Conservation (phyloP, 2,888 invertebrate species). For the Sinohyriopsis cumingii region DNA sequence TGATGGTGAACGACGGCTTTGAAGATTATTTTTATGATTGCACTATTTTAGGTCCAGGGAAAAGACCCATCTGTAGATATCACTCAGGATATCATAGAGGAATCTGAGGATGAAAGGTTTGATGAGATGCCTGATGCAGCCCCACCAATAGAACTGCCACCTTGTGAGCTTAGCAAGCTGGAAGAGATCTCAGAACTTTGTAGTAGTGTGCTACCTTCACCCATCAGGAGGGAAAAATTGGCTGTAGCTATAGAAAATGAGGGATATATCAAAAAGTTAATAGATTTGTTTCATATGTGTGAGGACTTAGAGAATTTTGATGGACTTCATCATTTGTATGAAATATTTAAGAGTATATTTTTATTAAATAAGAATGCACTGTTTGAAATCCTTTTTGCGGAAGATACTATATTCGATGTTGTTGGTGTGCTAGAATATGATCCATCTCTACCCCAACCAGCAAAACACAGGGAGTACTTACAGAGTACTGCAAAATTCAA, state of each 20-base stretch:
- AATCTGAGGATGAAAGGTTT: constrained; percentile 87
- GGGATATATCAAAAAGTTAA: constrained; percentile 94
- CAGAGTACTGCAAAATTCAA: constrained; percentile 85
- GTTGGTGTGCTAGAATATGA: constrained; percentile 99
- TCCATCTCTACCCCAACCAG: constrained; percentile 78
- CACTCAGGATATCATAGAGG: constrained; percentile 80
- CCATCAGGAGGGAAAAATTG: constrained; percentile 93
- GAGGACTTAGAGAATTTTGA: constrained; percentile 94
- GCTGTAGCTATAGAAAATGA: constrained; percentile 94
- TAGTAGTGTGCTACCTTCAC: constrained; percentile 80
- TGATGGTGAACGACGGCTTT: too few relatives aligned
- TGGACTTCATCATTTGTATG: constrained; percentile 93
- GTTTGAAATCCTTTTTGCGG: constrained; percentile 97
- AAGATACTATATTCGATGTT: constrained; percentile 90
- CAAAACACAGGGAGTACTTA: constrained; percentile 93
- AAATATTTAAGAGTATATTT: constrained; percentile 99
- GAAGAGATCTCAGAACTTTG: constrained; percentile 91
- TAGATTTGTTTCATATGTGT: constrained; percentile 96
- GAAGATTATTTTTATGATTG: too few relatives aligned
- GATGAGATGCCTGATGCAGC: constrained; percentile 97
- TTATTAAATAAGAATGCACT: constrained; percentile 96
- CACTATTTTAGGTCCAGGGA: constrained; percentile 87
- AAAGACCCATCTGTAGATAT: constrained; percentile 99
- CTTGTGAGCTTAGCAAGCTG: constrained; percentile 92
- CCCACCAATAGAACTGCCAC: constrained; percentile 94